Conservation (phyloP, 2,113 vertebrate genomes). For the Menura novaehollandiae region DNA sequence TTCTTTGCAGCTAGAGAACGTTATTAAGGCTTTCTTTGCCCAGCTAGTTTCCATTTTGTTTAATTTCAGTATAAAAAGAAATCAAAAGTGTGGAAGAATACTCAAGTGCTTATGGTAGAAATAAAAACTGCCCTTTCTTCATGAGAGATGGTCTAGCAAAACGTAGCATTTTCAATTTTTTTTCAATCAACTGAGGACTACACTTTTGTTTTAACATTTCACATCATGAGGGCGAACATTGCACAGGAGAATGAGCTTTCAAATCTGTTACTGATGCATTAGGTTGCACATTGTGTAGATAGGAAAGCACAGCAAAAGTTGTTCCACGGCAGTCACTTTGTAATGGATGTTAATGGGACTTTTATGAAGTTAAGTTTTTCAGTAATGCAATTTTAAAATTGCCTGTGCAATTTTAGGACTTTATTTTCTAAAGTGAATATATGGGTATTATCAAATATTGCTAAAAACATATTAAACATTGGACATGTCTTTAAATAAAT, state of each 20-base stretch:
- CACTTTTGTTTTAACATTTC: not conserved
- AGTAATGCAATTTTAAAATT: not conserved
- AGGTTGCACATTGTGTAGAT: not conserved
- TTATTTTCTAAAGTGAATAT: not conserved
- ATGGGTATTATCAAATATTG: not conserved
- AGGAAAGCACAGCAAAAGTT: not conserved
- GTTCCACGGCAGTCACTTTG: rapidly evolving
- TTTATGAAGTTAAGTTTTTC: not conserved
- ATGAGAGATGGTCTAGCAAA: not conserved
- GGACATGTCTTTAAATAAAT: not conserved
- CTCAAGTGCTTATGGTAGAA: not conserved
- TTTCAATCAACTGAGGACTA: not conserved
- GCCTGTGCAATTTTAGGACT: not conserved
- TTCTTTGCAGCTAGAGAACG: not conserved
- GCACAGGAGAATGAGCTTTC: not conserved
- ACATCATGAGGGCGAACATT: not conserved
- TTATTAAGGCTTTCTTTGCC: not conserved
- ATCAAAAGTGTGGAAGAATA: not conserved
- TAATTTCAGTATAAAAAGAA: not conserved
- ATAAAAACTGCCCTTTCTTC: not conserved
- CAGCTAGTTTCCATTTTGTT: not conserved
- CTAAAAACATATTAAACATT: not conserved
- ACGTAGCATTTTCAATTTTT: not conserved
- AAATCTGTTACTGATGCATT: not conserved
- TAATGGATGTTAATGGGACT: not conserved